Conservation (phyloP, 2,113 vertebrate genomes). For the Melanotaenia duboulayi region DNA sequence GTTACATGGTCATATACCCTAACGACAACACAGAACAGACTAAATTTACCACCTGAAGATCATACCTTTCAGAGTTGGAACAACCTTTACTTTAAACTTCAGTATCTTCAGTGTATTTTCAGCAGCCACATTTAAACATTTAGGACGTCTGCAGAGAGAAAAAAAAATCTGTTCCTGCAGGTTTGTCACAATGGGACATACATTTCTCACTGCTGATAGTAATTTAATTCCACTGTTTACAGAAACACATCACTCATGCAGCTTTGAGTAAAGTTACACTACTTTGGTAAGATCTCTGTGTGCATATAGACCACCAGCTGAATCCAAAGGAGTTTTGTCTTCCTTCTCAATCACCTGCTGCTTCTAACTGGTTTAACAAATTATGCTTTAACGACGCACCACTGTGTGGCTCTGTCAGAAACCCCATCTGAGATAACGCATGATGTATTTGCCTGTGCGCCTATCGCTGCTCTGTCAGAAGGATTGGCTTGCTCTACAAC, state of each 20-base stretch:
- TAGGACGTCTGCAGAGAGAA: neutral
- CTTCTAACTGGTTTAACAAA: conserved; percentile 46
- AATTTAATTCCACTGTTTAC: neutral
- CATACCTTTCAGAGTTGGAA: too few species aligned
- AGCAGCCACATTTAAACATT: too few species aligned
- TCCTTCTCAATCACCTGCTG: conserved; percentile 42
- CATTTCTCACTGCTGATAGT: neutral
- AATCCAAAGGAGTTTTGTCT: conserved; percentile 36
- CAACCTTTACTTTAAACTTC: too few species aligned
- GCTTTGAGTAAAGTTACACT: neutral
- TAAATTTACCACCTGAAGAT: too few species aligned
- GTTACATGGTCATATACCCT: too few species aligned
- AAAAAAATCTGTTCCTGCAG: neutral
- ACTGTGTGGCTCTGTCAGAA: conserved; percentile 54
- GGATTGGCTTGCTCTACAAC: conserved; percentile 69
- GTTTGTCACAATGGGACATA: neutral
- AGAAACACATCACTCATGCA: neutral
- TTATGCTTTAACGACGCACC: conserved; percentile 43
- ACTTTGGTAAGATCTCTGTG: neutral
- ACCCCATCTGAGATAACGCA: conserved; percentile 54
- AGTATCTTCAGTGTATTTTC: too few species aligned
- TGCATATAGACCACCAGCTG: conserved; percentile 33
- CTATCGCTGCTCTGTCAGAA: conserved; percentile 42
- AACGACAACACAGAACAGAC: too few species aligned
- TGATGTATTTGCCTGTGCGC: conserved; percentile 29